Evolutionary conservation across 2,113 vertebrate genomes (phyloP).

Genomic region (Rynchops niger): DNA sequence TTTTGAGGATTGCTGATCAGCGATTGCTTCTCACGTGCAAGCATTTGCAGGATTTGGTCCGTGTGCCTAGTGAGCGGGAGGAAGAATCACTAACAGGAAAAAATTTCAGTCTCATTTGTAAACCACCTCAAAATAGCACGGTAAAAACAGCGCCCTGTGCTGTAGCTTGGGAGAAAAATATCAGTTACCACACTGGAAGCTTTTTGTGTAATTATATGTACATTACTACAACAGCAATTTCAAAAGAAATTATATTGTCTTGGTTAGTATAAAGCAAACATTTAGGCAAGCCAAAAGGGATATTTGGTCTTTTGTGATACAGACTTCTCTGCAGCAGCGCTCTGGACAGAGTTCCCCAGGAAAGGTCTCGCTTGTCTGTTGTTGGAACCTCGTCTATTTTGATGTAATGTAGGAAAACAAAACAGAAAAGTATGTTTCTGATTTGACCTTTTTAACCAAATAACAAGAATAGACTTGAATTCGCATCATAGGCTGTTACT

Average conservation of each 20-base stretch:
- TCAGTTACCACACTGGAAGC: not conserved
- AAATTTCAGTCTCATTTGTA: not conserved
- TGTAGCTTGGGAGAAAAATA: not conserved
- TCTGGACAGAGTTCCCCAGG: not conserved
- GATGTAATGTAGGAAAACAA: not conserved
- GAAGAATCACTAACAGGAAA: not conserved
- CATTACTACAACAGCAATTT: not conserved
- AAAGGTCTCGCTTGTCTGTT: not conserved
- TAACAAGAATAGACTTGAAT: not conserved
- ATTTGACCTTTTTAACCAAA: not conserved
- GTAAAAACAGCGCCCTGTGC: not conserved
- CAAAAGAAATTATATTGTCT: not conserved
- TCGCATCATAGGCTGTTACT: not conserved
- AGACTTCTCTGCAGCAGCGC: not conserved
- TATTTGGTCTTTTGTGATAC: not conserved
- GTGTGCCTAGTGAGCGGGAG: not conserved
- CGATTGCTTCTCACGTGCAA: not conserved
- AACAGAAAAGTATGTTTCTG: not conserved
- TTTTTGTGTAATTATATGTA: not conserved
- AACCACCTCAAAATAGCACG: not conserved
- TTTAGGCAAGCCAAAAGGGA: not conserved
- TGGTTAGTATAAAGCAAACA: not conserved
- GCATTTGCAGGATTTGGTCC: not conserved
- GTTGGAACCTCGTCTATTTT: not conserved
- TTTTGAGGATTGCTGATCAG: not conserved